Evolutionary conservation across 2,888 invertebrate species (phyloP), one percentile per base, ranked within the genome.

Genomic region (Balanococcus diminutus): DNA sequence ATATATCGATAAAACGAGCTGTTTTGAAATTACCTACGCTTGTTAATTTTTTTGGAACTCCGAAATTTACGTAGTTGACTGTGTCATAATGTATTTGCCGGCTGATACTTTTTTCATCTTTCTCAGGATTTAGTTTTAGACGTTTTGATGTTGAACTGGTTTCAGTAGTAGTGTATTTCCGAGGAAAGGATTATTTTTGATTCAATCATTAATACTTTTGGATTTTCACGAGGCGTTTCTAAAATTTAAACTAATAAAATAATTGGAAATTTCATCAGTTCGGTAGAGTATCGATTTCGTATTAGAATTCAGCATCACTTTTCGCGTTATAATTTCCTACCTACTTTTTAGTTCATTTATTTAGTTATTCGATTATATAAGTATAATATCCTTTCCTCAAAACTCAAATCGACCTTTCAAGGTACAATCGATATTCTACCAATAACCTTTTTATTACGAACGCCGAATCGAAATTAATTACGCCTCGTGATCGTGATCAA

Each of bases 81-180:
- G 16, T 31, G 67, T 67, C 67, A 25, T 11, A 6, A 56, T 56
- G 22, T 56, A 22, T 56, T 56, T 56, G 56, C 9, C 22, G 22
- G 56, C 9, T 56, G 22, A 56, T 56, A n/a, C 9, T 56, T 56
- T 22, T 22, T 56, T 56, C 8, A 22, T 56, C 19, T 67, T 67
- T 67, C 67, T 67, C 67, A 67, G 67, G 67, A 67, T 25, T 67
- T 67, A 67, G 67, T 31, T 67, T 67, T 67, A 28, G 16, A 67
- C 14, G 16, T 67, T 25, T 61, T 25, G 19, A 61, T 25, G 22
- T 56, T 67, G 67, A 28, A 67, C 67, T 28, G 28, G 67, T 28
- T 67, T 67, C 67, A 31, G 9, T 1, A 28, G 4, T 67, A 3
- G 9, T 67, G 3, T 25, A 28, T 67, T 67, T 11, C 25, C 25